These are phyloP conservation scores for Orthosia gothica DNA, from an alignment of 2,888 invertebrate genomes.

Conservation along the genomic window DNA sequence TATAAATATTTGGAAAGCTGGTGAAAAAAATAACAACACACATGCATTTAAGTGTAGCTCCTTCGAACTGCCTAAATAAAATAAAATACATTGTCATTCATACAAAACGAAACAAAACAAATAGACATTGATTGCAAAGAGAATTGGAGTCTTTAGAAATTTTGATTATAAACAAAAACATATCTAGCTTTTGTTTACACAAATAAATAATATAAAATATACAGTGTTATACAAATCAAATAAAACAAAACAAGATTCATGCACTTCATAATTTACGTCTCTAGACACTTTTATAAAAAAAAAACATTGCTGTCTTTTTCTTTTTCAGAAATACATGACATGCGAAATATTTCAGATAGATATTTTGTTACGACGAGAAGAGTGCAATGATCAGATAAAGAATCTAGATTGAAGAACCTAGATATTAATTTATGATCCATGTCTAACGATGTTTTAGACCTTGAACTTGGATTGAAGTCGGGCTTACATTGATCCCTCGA, in stretches of 20 bases:
- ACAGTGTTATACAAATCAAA: neutral
- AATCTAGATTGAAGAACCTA: slow-evolving; percentile 23
- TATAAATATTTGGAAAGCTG: neutral
- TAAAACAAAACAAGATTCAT: neutral
- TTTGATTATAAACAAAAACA: neutral
- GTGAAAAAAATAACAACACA: neutral
- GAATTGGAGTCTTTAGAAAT: neutral
- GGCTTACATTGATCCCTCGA: slow-evolving; percentile 12
- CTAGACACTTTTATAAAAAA: neutral
- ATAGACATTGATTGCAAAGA: neutral
- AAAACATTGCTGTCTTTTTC: neutral
- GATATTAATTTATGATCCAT: slow-evolving; percentile 28
- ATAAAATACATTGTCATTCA: slow-evolving; percentile 7
- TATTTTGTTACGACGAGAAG: neutral
- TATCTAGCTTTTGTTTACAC: neutral
- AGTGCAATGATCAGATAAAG: slow-evolving; percentile 43
- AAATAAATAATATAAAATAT: neutral
- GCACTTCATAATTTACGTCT: too few species aligned
- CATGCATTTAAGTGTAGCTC: neutral
- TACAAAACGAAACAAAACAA: slow-evolving; percentile 5
- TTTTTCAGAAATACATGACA: neutral
- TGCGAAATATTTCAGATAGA: slow-evolving; percentile 14
- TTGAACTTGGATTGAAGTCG: slow-evolving; percentile 19
- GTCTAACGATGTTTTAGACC: slow-evolving; percentile 17
- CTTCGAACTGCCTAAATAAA: neutral